Evolutionary conservation across 1,140 invertebrate species (phyloP).

Genomic region (Cyclina sinensis): DNA sequence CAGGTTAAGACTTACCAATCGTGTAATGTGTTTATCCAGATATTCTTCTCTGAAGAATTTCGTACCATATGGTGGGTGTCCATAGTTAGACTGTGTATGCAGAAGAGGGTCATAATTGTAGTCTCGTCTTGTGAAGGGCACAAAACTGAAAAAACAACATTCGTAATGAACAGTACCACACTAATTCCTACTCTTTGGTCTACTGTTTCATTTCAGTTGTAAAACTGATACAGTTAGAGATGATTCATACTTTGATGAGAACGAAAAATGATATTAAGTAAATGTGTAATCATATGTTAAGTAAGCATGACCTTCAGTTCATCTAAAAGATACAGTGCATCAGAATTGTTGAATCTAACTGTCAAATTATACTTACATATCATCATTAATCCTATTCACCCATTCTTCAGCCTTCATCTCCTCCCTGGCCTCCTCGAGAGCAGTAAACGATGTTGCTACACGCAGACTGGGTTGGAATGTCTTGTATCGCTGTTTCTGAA

Average conservation of each 20-base stretch:
- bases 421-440: conserved; percentile 84
- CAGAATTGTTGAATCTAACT: too few species aligned
- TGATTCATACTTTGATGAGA: too few species aligned
- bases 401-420: conserved; percentile 85
- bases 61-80: conserved; percentile 84
- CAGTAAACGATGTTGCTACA: conserved; percentile 84
- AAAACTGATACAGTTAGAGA: too few species aligned
- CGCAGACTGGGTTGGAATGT: conserved; percentile 84
- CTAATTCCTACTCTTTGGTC: too few species aligned
- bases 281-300: too few species aligned
- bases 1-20: conserved; percentile 73
- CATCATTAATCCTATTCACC: conserved; percentile 85
- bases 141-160: conserved; percentile 83
- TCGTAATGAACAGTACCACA: too few species aligned
- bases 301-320: too few species aligned
- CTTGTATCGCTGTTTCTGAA: conserved; percentile 86
- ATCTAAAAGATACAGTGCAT: too few species aligned
- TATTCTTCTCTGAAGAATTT: conserved; percentile 85
- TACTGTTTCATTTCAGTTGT: too few species aligned
- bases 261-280: too few species aligned
- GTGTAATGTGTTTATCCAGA: conserved; percentile 77
- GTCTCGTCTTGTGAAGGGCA: conserved; percentile 80
- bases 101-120: conserved; percentile 82
- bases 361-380: conserved; percentile 85
- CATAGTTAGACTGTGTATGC: conserved; percentile 83